Conservation (phyloP, 1,140 invertebrate species). For the Bombyx mandarina region DNA sequence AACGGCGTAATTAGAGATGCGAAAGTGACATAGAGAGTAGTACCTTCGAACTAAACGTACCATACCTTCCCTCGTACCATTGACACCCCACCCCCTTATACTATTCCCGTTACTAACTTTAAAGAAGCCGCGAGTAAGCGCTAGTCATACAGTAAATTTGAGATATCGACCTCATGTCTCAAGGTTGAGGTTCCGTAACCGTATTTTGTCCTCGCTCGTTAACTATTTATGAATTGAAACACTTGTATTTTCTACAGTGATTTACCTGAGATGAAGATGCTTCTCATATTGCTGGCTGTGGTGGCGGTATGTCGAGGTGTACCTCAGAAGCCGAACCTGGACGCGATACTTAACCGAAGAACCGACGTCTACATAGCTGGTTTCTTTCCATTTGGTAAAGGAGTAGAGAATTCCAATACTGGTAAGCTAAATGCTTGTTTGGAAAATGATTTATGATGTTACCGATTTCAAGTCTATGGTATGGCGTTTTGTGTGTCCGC, state of each 20-base stretch:
- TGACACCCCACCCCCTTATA: too few relatives aligned
- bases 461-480: neutral
- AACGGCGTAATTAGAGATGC: too few relatives aligned
- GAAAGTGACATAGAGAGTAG: too few relatives aligned
- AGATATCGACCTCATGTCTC: too few relatives aligned
- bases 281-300: slow-evolving; percentile 20
- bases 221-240: neutral
- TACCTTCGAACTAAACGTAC: too few relatives aligned
- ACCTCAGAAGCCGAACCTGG: slow-evolving; percentile 66
- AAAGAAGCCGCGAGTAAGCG: too few relatives aligned
- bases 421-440: slow-evolving; percentile 35
- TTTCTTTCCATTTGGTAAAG: slow-evolving; percentile 89
- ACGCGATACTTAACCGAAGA: slow-evolving; percentile 59
- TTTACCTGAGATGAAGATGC: neutral
- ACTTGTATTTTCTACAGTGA: neutral
- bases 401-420: slow-evolving; percentile 79
- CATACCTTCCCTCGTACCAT: too few relatives aligned
- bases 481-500: too few relatives aligned
- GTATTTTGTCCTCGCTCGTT: too few relatives aligned
- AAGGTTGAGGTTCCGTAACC: too few relatives aligned
- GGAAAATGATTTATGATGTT: neutral
- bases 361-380: slow-evolving; percentile 90
- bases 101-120: too few relatives aligned
- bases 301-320: slow-evolving; percentile 17
- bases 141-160: too few relatives aligned